Evolutionary conservation across 1,140 invertebrate species (phyloP).

Genomic region (Drosophila orena): DNA sequence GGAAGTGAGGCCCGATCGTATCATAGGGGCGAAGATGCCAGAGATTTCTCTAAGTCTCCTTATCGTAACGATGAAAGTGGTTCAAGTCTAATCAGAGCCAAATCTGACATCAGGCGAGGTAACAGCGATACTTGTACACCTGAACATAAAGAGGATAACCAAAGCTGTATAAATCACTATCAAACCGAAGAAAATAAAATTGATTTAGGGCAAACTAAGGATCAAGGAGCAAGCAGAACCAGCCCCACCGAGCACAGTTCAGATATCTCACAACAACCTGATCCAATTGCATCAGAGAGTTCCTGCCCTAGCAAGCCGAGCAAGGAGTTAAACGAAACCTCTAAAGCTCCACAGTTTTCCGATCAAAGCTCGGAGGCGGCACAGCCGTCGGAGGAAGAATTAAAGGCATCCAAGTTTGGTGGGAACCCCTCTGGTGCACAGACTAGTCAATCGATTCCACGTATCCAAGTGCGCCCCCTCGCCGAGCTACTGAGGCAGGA

Average conservation of each 20-base stretch:
- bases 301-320: background rate
- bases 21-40: background rate
- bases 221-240: background rate
- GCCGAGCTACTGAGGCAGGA: constrained; percentile 60
- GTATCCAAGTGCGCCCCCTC: constrained; percentile 67
- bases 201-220: background rate
- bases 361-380: background rate
- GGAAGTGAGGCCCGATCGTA: background rate
- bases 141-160: no score
- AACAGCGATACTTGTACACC: constrained; percentile 4
- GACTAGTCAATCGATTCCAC: constrained; percentile 24
- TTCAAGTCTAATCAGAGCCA: background rate
- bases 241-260: background rate
- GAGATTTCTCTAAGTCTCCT: background rate
- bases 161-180: background rate
- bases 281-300: background rate
- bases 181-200: background rate
- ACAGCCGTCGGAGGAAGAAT: background rate
- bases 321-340: background rate
- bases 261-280: background rate
- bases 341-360: background rate
- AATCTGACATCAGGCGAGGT: background rate
- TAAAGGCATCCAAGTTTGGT: background rate
- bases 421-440: background rate
- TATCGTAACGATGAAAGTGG: background rate